Conservation (phyloP, 2,888 invertebrate species). For the Drosophila pullipes region DNA sequence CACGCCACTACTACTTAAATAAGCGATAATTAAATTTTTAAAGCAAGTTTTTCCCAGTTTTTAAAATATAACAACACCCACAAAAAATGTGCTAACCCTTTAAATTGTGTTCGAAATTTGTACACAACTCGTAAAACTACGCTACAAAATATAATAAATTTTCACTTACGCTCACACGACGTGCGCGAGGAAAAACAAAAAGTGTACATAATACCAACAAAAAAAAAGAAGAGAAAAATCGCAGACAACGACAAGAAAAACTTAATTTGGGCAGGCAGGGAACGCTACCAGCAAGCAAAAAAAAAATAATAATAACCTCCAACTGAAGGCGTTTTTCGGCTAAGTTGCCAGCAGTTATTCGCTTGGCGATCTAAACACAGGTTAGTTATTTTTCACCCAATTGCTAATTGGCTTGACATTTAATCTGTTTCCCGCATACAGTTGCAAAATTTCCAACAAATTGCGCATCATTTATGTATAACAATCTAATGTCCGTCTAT, state of each 20-base stretch:
- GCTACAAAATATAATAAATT: conserved; percentile 13
- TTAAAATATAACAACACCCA: conserved; percentile 10
- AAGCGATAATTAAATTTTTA: conserved; percentile 34
- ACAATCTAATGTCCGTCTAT: conserved; percentile 55
- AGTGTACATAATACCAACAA: conserved; percentile 27
- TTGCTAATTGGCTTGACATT: conserved; percentile 44
- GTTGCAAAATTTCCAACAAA: conserved; percentile 22
- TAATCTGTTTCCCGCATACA: background rate
- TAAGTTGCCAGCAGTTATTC: conserved; percentile 24
- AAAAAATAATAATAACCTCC: conserved; percentile 3
- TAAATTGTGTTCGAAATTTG: conserved; percentile 21
- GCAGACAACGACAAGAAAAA: conserved; percentile 51
- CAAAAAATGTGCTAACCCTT: conserved; percentile 11
- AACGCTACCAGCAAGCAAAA: conserved; percentile 20
- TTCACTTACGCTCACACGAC: conserved; percentile 4
- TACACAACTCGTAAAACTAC: background rate
- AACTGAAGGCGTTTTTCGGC: conserved; percentile 11
- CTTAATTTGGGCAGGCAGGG: conserved; percentile 44
- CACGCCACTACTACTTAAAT: conserved; percentile 52
- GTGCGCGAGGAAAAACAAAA: conserved; percentile 24
- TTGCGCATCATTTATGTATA: conserved; percentile 74
- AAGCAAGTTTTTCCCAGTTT: conserved; percentile 38
- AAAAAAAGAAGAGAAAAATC: conserved; percentile 23
- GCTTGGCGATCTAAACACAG: conserved; percentile 46
- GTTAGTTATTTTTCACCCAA: conserved; percentile 37